Base-by-base conservation (phyloP, 2,888 invertebrate species). In the Netelia fuscicornis region DNA sequence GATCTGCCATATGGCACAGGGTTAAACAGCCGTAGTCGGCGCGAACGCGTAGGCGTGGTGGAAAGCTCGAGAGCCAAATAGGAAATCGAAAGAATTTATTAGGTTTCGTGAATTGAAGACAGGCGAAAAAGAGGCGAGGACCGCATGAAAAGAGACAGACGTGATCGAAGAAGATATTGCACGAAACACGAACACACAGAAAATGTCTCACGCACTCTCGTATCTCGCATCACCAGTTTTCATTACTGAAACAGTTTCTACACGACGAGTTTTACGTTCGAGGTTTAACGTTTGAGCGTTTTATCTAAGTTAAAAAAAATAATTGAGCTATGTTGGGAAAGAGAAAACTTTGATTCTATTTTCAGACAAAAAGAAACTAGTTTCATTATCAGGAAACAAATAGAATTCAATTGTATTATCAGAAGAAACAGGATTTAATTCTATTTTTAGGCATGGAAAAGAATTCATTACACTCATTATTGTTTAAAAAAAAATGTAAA, bases 71-170 rank as follows among this genome's bases (percentile, higher is more conserved):
- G 83, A 52, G 77, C 65, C 52, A 75, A 48, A 17, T 58, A 71
- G 58, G 25, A 80, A 75, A 58, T 80, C 64, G 65, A 71, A 75
- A 74, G 44, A 60, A 79, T 83, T 74, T 58, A 71, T 58, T 30
- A 65, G 10, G 20, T 75, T 42, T 42, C 70, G 64, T 65, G 65
- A 20, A 58, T 52, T 62, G 75, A 62, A 62, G 30, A 79, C 68
- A 65, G 44, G 44, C 56, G 76, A 20, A 44, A 56, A 79, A 20
- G 68, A 44, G 37, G 25, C 37, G 52, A 75, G 17, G 52, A 54
- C 54, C 9, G 58, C 23, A 42, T n/a, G 30, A 62, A 74, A 17
- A 71, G 56, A 65, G 70, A 44, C 62, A 20, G 48, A 48, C 44
- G 25, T 20, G 20, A 58, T 52, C 23, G 44, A 2, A 20, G 10